Evolutionary conservation across 2,113 vertebrate genomes (phyloP), one percentile per base, ranked within the genome.

Genomic region (Triplophysa tibetana): DNA sequence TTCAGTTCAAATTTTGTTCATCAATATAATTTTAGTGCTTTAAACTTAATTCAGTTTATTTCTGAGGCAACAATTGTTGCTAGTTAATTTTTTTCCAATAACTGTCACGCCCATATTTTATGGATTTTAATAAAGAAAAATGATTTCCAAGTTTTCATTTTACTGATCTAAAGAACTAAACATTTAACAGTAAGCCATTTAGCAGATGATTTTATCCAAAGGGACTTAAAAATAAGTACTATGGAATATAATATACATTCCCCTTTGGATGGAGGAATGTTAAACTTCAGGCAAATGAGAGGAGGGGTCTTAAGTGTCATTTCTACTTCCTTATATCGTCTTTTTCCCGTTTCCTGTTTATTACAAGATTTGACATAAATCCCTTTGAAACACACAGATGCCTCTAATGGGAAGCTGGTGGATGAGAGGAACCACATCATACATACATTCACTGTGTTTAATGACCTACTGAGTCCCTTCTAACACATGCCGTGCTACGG

Each of bases 351-450:
- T 90, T 92, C 86, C 89, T 89, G 86, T 87, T 90, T 91, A 92
- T 92, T 91, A 90, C 86, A 86, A 87, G 90, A 88, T 91, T 91
- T 86, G 83, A 78, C 84, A 85, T 78, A 92, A 92, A 93, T 92
- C 91, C 91, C 60, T 19, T 19, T 13, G n/a, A 21, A n/a, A 58
- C 2, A n/a, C 54, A 58, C 9, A 21, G n/a, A 58, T 58, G 54
- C 54, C 8, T 58, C 1, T 58, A 8, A 58, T 58, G 81, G 82
- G 85, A 85, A 86, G 77, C 75, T 73, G 56, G 83, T 82, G 83
- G 83, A 84, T 60, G 14, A 58, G 23, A 66, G 77, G 60, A 62
- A 74, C 58, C 33, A 41, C 80, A 75, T 50, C 41, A n/a, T 62
- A 29, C 63, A 56, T 79, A 80, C 81, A 79, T 83, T 86, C 69